Percentiles rank a stretch among this genome's conserved stretches.
Evolutionary conservation across 2,888 invertebrate species (phyloP).

Genomic region (Ariolimax columbianus): DNA sequence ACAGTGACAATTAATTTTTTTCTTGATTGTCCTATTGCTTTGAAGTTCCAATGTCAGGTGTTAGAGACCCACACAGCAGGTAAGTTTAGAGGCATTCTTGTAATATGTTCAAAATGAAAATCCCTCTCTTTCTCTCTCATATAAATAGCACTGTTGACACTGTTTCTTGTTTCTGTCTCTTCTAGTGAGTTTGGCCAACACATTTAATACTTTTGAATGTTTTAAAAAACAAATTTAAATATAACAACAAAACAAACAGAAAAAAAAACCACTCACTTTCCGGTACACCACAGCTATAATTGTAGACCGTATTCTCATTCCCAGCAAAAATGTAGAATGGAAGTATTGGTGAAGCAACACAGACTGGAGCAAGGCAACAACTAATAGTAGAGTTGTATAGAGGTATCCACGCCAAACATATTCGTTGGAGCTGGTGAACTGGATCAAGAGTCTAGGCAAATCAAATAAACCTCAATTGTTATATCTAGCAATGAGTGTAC

Average conservation of each 20-base stretch:
- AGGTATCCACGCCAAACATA: conserved; percentile 76
- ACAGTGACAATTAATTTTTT: no score
- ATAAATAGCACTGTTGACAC: no score
- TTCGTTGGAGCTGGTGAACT: conserved; percentile 70
- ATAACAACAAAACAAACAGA: background rate
- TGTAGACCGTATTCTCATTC: conserved; percentile 79
- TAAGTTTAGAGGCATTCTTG: no score
- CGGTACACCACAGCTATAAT: conserved; percentile 80
- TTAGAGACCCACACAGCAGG: no score
- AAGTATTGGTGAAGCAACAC: conserved; percentile 80
- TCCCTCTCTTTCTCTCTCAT: no score
- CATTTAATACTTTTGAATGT: no score
- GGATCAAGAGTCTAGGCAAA: conserved; percentile 76
- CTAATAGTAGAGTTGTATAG: conserved; percentile 77
- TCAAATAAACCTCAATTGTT: background rate
- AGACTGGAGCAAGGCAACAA: conserved; percentile 78
- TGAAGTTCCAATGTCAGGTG: no score
- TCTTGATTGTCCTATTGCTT: no score
- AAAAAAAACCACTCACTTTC: conserved; percentile 75
- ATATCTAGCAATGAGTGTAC: background rate
- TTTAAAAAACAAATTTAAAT: no score
- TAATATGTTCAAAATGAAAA: no score
- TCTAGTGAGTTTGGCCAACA: no score
- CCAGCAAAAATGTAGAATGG: conserved; percentile 79
- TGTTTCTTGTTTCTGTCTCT: no score